Evolutionary conservation across 2,888 invertebrate species (phyloP).

Genomic region (Dynastes hyllus): DNA sequence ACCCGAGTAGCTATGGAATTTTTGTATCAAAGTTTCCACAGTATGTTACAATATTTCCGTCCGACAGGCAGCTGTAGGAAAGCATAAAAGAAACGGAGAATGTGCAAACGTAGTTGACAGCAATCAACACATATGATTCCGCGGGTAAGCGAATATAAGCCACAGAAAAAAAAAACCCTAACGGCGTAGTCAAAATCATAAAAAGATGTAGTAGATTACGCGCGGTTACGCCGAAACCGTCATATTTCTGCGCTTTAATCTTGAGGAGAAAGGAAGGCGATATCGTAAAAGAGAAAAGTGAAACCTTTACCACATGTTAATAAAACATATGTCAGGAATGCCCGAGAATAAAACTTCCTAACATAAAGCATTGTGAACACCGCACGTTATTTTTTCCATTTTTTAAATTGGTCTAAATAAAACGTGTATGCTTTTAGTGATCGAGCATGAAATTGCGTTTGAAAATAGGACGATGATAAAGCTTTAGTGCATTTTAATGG

Average conservation of each 20-base stretch:
- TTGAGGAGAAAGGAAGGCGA: constrained; percentile 1
- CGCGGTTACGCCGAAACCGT: neutral
- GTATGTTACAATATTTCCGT: too few species aligned
- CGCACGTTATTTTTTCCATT: constrained; percentile 39
- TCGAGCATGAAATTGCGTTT: constrained; percentile 42
- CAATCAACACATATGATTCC: constrained; percentile 19
- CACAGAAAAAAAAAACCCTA: neutral
- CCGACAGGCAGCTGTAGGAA: too few species aligned
- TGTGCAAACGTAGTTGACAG: neutral
- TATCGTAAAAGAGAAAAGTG: constrained; percentile 42
- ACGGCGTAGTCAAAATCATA: constrained; percentile 20
- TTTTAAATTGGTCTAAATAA: constrained; percentile 40
- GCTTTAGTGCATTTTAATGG: constrained; percentile 18
- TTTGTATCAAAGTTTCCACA: too few species aligned
- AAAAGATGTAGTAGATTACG: neutral
- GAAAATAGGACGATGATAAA: constrained; percentile 30
- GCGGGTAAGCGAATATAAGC: constrained; percentile 8
- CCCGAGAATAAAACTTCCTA: constrained; percentile 29
- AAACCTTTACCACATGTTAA: constrained; percentile 45
- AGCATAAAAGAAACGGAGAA: too few species aligned
- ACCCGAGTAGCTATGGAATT: too few species aligned
- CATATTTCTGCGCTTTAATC: constrained; percentile 29
- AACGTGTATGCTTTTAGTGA: constrained; percentile 42
- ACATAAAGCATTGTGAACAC: constrained; percentile 39
- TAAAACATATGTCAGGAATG: constrained; percentile 40